Percentiles rank a stretch among this genome's conserved stretches.
These are phyloP conservation scores for rat (Rattus norvegicus) DNA, from an alignment of 2,113 vertebrate genomes.

Conservation along the genomic window GRCr8 NC_086027.1:92846001-92846500, in stretches of 20 bases:
- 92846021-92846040: neutral
- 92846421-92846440: neutral
- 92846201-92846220: neutral
- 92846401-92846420: neutral
- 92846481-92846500: neutral
- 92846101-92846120: neutral
- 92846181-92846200: neutral
- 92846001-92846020: neutral
- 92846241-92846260: neutral
- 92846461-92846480: neutral
- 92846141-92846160: neutral
- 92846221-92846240: neutral
- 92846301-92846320: fast-evolving
- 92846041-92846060: neutral
- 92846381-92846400: neutral
- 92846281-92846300: fast-evolving
- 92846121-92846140: neutral
- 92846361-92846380: neutral
- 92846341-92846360: neutral
- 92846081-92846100: neutral
- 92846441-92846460: neutral
- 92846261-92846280: no score
- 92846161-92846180: neutral
- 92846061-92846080: neutral
- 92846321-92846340: no score